These are phyloP conservation scores for Phaenicophaeus curvirostris DNA, from an alignment of 2,797 vertebrate species.

Conservation along the genomic window DNA sequence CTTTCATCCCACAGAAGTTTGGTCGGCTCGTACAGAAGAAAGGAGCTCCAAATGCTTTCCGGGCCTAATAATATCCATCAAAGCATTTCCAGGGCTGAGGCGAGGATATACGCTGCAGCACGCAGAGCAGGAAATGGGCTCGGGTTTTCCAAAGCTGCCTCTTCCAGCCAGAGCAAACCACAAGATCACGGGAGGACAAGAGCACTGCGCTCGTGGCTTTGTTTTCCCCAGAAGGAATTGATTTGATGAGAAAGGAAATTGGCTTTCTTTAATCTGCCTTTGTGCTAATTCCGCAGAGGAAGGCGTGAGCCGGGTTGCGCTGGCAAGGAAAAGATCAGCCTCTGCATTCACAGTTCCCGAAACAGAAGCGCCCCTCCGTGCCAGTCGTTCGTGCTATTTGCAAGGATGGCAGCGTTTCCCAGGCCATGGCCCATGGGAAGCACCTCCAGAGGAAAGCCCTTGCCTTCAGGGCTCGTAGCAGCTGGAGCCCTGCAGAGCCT, in stretches of 20 bases:
- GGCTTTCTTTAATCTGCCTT: slow-evolving; percentile 66
- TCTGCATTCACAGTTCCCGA: background rate
- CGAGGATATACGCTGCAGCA: slow-evolving; percentile 51
- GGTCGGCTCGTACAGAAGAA: slow-evolving; percentile 58
- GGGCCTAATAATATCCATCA: slow-evolving; percentile 77
- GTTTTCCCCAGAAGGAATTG: slow-evolving; percentile 69
- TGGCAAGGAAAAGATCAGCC: background rate
- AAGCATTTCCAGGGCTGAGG: slow-evolving; percentile 69
- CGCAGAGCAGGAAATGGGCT: slow-evolving; percentile 64
- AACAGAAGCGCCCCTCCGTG: background rate
- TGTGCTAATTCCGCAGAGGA: slow-evolving; percentile 65
- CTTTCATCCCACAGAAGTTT: slow-evolving; percentile 56
- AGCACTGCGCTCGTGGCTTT: background rate
- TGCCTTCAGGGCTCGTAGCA: background rate
- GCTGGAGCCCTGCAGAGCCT: background rate
- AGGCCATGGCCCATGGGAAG: background rate
- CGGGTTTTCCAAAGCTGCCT: slow-evolving; percentile 41
- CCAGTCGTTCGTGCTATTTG: background rate
- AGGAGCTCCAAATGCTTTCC: slow-evolving; percentile 69
- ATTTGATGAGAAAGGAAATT: slow-evolving; percentile 67
- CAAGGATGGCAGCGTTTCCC: background rate
- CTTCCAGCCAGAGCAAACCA: slow-evolving; percentile 61
- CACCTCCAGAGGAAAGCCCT: background rate
- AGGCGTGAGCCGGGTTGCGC: background rate
- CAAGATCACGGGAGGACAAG: slow-evolving; percentile 59